Evolutionary conservation across 2,113 vertebrate species (phyloP).

Genomic region (Ageneiosus marmoratus): DNA sequence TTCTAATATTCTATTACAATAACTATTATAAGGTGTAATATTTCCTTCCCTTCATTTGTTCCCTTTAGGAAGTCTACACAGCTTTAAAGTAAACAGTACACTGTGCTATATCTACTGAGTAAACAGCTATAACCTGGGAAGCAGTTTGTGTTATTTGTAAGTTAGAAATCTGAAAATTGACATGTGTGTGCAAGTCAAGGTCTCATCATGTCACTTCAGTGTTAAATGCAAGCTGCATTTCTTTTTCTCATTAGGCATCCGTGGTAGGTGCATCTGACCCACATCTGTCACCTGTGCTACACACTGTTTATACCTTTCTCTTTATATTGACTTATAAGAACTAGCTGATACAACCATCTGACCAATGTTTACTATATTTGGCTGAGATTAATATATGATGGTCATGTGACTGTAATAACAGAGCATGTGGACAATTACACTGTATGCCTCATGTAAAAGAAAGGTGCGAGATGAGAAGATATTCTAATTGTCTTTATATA

Average conservation of each 20-base stretch:
- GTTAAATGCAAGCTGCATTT: neutral
- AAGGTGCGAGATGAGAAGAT: neutral
- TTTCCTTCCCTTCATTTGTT: neutral
- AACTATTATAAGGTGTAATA: too few relatives aligned
- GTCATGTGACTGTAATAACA: neutral
- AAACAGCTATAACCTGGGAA: too few relatives aligned
- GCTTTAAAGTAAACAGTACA: neutral
- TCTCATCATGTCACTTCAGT: too few relatives aligned
- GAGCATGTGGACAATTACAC: neutral
- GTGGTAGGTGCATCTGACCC: neutral
- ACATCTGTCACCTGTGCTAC: neutral
- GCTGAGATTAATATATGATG: neutral
- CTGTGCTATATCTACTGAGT: too few relatives aligned
- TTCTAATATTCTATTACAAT: neutral
- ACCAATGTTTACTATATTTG: neutral
- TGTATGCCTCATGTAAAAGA: neutral
- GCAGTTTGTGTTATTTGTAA: neutral
- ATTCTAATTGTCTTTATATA: neutral
- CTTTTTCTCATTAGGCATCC: neutral
- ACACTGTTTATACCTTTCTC: neutral
- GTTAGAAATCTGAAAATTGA: neutral
- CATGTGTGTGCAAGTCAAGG: too few relatives aligned
- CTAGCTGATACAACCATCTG: neutral
- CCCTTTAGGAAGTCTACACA: too few relatives aligned
- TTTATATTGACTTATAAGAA: neutral